Evolutionary conservation across 2,797 vertebrate species (phyloP).

Genomic region (Gadopsis marmoratus): DNA sequence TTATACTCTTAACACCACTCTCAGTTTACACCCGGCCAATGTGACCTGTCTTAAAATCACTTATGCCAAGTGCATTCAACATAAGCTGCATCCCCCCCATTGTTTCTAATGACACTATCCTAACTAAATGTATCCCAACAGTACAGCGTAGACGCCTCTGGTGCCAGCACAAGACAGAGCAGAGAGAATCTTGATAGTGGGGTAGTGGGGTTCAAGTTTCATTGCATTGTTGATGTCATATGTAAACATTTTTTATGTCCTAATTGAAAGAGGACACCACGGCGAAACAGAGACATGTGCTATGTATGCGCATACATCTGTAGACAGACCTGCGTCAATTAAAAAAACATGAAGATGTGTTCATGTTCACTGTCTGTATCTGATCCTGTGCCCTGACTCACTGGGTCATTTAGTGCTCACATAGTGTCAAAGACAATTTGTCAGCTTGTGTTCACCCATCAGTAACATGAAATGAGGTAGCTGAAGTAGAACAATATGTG

Average conservation of each 20-base stretch:
- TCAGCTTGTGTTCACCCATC: conserved; percentile 15
- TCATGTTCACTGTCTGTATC: conserved; percentile 48
- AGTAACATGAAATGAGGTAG: background rate
- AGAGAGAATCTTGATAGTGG: background rate
- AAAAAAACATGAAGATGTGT: conserved; percentile 10
- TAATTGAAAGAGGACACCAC: background rate
- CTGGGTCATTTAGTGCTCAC: conserved; percentile 56
- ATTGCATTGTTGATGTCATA: background rate
- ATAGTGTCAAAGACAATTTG: conserved; percentile 15
- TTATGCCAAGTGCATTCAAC: conserved; percentile 36
- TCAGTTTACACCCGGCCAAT: conserved; percentile 59
- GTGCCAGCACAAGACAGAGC: background rate
- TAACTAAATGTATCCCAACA: background rate
- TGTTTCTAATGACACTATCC: background rate
- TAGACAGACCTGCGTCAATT: background rate
- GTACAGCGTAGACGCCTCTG: background rate
- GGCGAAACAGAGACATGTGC: conserved; percentile 6
- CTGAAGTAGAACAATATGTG: background rate
- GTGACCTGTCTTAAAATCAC: conserved; percentile 56
- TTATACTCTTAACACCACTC: conserved; percentile 61
- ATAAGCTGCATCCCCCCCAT: background rate
- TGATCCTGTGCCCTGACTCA: conserved; percentile 59
- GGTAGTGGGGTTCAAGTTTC: background rate
- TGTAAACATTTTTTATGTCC: background rate
- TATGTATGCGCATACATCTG: background rate